Evolutionary conservation across 2,888 invertebrate species (phyloP), one percentile per base, ranked within the genome.

Genomic region (Morpho helenor): DNA sequence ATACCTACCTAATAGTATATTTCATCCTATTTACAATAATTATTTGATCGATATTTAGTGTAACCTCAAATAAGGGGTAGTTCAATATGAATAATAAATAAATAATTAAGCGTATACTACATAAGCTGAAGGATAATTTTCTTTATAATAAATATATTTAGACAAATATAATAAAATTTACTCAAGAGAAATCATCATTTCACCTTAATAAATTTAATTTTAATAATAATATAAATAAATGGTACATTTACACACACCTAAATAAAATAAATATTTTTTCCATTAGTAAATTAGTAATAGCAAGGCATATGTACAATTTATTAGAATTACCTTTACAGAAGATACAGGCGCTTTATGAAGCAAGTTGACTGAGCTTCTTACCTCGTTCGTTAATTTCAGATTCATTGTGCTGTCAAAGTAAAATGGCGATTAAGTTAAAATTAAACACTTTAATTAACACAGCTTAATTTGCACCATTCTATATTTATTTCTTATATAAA

Each of bases 311-410:
- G 41, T 56, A 61, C 51, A 61, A 47, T 49, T 60, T 51, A 56
- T 65, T 61, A 65, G 59, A 66, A 65, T 72, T 73, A 87, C 87
- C 84, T 87, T 87, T 44, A 87, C 75, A 62, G 81, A 69, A 41
- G 83, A 82, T 50, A 81, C 77, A 56, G 76, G 71, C 45, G 76
- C 74, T 61, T 66, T 73, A 56, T 80, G 80, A 56, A 79, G 68
- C 66, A 74, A 67, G 60, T 68, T 70, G 57, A 72, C 73, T 16
- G 82, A 75, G 65, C 74, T 76, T 68, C 82, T 81, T 49, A 79
- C 71, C 58, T 87, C 84, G 72, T 87, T 88, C 69, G 83, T 87
- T 63, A 88, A 69, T 70, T 88, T 89, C 61, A 89, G 68, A 76
- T 87, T 88, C 88, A 88, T 87, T 66, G 68, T 72, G 68, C 71